A percentile compares a stretch with the other conserved stretches of the same genome.
Evolutionary conservation across 2,888 invertebrate genomes (phyloP).

Genomic region (Phytoseiulus persimilis): DNA sequence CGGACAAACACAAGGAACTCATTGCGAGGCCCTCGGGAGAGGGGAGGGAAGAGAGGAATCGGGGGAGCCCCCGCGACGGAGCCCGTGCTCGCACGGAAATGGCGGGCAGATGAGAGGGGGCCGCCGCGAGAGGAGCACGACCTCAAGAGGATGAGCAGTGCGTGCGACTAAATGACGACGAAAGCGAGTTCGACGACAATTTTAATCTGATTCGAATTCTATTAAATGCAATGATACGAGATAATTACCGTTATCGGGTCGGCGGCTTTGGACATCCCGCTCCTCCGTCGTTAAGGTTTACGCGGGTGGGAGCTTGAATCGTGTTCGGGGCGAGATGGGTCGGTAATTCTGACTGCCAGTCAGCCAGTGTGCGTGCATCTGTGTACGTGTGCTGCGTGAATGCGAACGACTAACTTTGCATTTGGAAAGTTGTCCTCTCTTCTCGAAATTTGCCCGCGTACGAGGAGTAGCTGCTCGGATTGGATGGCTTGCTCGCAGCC

Average conservation of each 20-base stretch:
- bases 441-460: neutral
- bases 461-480: neutral
- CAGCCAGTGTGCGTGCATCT: neutral
- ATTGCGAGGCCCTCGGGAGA: too few species aligned
- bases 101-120: neutral
- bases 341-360: neutral
- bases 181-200: neutral
- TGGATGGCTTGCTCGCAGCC: neutral
- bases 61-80: too few species aligned
- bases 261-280: neutral
- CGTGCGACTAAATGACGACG: neutral
- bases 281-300: neutral
- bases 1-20: too few species aligned
- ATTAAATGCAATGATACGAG: constrained; percentile 34
- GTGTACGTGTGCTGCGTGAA: neutral
- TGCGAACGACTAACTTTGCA: constrained; percentile 5
- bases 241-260: constrained; percentile 12
- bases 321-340: neutral
- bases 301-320: neutral
- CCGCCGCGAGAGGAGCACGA: neutral
- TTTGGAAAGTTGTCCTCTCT: neutral
- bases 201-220: constrained; percentile 15
- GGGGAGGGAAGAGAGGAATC: too few species aligned
- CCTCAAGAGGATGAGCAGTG: neutral
- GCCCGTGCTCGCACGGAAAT: too few species aligned